phyloP scores from a whole-genome alignment of 1,140 invertebrate genomes.

The Propsilocerus akamusi region DNA sequence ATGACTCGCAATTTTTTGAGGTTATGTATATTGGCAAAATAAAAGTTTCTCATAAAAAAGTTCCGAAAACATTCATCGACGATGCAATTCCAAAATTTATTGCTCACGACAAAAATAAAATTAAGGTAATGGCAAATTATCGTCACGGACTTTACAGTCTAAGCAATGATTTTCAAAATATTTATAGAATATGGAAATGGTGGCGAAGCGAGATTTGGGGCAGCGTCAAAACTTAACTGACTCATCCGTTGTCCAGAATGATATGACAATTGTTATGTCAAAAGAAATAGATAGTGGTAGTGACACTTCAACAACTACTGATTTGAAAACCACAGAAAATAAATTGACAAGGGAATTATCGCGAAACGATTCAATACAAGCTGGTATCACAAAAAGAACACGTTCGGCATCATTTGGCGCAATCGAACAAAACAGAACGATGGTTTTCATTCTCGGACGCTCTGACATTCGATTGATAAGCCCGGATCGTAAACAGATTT shows the following conservation, averaged over 20 bases:
- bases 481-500: conserved; percentile 73
- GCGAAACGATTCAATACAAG: not conserved
- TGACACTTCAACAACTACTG: not conserved
- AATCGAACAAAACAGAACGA: conserved; percentile 70
- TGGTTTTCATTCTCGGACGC: conserved; percentile 72
- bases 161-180: not conserved
- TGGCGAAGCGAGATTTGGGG: not conserved
- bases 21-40: conserved; percentile 79
- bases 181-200: not conserved
- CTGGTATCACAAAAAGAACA: conserved; percentile 15
- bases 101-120: conserved; percentile 34
- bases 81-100: conserved; percentile 73
- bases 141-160: not conserved
- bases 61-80: conserved; percentile 75
- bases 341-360: not conserved
- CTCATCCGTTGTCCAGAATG: not conserved
- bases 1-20: conserved; percentile 71
- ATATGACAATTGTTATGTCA: not conserved
- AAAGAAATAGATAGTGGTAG: not conserved
- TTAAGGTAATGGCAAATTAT: not conserved
- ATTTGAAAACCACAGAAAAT: not conserved
- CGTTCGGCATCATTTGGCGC: conserved; percentile 36
- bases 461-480: conserved; percentile 77
- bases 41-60: conserved; percentile 63
- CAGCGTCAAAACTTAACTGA: not conserved